A percentile compares a stretch with the other conserved stretches of the same genome.
These are phyloP conservation scores for Stichodactyla mertensii DNA, from an alignment of 64 coral and sea anemone genomes.

Conservation along the genomic window DNA sequence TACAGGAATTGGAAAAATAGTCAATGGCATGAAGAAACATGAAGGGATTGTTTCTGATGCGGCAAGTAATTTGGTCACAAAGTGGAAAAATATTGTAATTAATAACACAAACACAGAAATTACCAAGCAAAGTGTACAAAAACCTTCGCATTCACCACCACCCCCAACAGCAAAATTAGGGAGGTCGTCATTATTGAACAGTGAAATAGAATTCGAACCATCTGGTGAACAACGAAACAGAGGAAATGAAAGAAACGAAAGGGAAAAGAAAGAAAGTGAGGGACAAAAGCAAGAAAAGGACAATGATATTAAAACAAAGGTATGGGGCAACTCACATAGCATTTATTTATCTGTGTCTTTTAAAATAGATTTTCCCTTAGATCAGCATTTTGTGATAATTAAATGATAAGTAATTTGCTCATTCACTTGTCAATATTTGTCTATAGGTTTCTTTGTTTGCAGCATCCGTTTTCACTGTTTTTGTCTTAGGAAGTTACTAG, in stretches of 20 bases:
- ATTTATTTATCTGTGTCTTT: not conserved
- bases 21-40: constrained; percentile 65
- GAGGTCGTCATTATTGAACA: not conserved
- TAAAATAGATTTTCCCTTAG: too few species aligned
- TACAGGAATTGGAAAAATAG: constrained; percentile 90
- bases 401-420: too few species aligned
- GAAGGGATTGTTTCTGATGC: constrained; percentile 46
- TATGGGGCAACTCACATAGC: not conserved
- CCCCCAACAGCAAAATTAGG: not conserved
- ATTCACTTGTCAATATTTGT: not conserved
- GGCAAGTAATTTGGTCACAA: constrained; percentile 59
- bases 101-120: constrained; percentile 2
- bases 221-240: not conserved
- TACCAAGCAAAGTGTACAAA: not conserved
- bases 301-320: not conserved
- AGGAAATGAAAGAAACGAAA: constrained; percentile 16
- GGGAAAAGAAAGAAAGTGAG: constrained; percentile 32
- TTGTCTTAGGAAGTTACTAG: not conserved
- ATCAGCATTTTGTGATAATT: too few species aligned
- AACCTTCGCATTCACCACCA: not conserved
- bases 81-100: constrained; percentile 80
- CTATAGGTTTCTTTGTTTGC: not conserved
- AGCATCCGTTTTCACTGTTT: not conserved
- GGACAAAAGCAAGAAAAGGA: not conserved
- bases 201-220: not conserved